phyloP scores from a whole-genome alignment of 1,140 invertebrate species.

The Eulimnadia texana region DNA sequence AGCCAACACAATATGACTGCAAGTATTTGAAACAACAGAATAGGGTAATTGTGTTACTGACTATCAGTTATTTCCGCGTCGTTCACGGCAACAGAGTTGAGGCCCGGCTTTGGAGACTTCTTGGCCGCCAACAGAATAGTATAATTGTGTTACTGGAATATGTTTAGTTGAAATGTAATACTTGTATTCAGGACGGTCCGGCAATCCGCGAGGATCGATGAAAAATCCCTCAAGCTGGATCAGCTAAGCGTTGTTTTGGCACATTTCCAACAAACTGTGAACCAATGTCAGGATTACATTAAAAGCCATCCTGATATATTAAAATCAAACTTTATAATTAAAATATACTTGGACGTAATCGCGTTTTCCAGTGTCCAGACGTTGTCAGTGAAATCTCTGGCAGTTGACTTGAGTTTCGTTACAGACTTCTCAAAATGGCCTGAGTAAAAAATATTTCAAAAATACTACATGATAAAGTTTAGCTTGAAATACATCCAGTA shows the following conservation, averaged over 20 bases:
- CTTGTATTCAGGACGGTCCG: slow-evolving; percentile 21
- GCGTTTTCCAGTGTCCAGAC: not conserved
- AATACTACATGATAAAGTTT: too few relatives aligned
- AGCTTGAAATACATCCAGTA: too few relatives aligned
- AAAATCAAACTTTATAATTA: not conserved
- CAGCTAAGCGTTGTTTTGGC: slow-evolving; percentile 34
- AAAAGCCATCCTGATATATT: not conserved
- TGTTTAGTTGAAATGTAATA: not conserved
- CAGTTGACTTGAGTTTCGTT: not conserved
- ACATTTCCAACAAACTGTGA: slow-evolving; percentile 26
- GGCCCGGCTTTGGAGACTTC: too few relatives aligned
- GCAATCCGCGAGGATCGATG: slow-evolving; percentile 31
- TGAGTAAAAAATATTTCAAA: too few relatives aligned
- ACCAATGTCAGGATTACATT: slow-evolving; percentile 8
- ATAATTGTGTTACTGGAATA: too few relatives aligned
- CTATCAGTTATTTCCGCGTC: too few relatives aligned
- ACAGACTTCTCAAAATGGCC: not conserved
- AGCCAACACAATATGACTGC: slow-evolving; percentile 31
- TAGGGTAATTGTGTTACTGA: not conserved
- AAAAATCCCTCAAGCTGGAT: slow-evolving; percentile 34
- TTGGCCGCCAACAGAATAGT: too few relatives aligned
- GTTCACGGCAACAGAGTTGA: too few relatives aligned
- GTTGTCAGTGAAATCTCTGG: not conserved
- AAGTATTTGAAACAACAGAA: slow-evolving; percentile 12
- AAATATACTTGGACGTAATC: not conserved